Percentiles rank a stretch among this genome's conserved stretches.
These are phyloP conservation scores for Scolopax rusticola DNA, from an alignment of 2,797 vertebrate genomes.

Conservation along the genomic window DNA sequence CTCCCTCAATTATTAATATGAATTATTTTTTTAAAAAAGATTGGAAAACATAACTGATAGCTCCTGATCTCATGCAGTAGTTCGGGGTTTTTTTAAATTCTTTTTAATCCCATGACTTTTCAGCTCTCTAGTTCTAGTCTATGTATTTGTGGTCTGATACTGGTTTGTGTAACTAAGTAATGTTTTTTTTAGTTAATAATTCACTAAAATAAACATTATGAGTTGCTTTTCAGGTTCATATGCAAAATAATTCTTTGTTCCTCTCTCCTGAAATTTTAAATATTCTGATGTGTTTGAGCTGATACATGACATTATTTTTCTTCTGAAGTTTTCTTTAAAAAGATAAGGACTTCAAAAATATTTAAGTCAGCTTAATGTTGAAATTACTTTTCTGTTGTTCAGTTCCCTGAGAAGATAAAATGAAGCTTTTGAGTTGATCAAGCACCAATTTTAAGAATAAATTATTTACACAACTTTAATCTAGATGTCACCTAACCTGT, in stretches of 20 bases:
- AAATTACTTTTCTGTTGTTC: slow-evolving; percentile 55
- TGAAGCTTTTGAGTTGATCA: slow-evolving; percentile 48
- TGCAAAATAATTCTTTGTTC: slow-evolving; percentile 48
- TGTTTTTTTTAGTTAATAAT: neutral
- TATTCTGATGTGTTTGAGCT: neutral
- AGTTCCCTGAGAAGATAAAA: slow-evolving; percentile 40
- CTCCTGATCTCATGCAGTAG: neutral
- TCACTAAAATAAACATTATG: neutral
- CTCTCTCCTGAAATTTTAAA: neutral
- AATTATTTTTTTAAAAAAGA: neutral
- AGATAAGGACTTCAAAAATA: neutral
- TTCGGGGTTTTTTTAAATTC: neutral
- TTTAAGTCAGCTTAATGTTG: slow-evolving; percentile 39
- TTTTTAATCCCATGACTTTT: neutral
- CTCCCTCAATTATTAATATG: neutral
- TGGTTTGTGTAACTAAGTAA: neutral
- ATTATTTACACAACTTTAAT: slow-evolving; percentile 51
- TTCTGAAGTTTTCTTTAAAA: slow-evolving; percentile 42
- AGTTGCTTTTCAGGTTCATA: neutral
- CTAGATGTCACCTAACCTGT: neutral
- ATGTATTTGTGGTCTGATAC: neutral
- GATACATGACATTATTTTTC: slow-evolving; percentile 6
- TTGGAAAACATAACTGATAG: neutral
- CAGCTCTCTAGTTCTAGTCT: neutral
- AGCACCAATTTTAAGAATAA: slow-evolving; percentile 36